phyloP scores from a whole-genome alignment of 2,797 vertebrate genomes.

The Lutjanus campechanus region DNA sequence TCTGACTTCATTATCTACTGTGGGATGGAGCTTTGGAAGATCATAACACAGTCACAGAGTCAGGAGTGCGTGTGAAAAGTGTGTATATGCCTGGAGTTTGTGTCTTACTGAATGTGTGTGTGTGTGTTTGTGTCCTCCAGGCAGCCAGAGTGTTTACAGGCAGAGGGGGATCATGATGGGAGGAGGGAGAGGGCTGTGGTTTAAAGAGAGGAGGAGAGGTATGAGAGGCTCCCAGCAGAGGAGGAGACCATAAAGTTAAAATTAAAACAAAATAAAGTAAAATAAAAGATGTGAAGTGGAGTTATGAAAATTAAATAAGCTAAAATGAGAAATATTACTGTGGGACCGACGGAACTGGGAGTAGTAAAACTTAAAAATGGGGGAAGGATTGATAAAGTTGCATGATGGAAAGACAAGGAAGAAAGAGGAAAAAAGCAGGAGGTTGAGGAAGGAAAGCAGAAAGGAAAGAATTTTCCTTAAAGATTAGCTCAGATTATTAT shows the following conservation, averaged over 20 bases:
- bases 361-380: neutral
- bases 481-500: no score
- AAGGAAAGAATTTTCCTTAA: no score
- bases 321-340: neutral
- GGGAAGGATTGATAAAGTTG: no score
- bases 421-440: no score
- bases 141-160: constrained; percentile 55
- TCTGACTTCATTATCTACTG: constrained; percentile 47
- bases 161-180: constrained; percentile 53
- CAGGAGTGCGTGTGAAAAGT: constrained; percentile 18
- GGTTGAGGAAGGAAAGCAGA: no score
- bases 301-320: neutral
- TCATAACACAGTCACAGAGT: constrained; percentile 23
- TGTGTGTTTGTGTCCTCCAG: constrained; percentile 31
- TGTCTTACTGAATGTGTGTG: constrained; percentile 24
- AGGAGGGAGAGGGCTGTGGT: constrained; percentile 38
- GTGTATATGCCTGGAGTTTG: constrained; percentile 25
- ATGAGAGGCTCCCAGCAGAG: constrained; percentile 31
- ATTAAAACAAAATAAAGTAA: constrained; percentile 26
- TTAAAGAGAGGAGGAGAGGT: constrained; percentile 4
- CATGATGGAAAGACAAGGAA: no score
- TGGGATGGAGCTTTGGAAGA: constrained; percentile 38
- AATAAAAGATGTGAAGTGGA: constrained; percentile 4
- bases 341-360: neutral
- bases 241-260: constrained; percentile 17